A percentile compares a stretch with the other conserved stretches of the same genome.
These are phyloP conservation scores for Campylomormyrus tamandua DNA, from an alignment of 2,113 vertebrate genomes.

Conservation along the genomic window DNA sequence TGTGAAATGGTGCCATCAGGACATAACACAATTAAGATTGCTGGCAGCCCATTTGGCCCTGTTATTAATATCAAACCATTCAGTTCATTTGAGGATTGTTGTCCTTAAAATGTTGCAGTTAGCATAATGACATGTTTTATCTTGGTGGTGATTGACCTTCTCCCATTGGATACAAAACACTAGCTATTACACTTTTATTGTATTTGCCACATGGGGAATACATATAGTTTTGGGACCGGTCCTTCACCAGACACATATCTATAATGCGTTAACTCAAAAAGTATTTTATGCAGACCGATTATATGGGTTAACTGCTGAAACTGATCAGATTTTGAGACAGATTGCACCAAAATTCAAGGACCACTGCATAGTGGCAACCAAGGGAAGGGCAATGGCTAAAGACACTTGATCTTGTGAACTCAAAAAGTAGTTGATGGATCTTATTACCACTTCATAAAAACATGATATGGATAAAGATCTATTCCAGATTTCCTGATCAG, in stretches of 20 bases:
- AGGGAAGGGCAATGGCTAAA: neutral
- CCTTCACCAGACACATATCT: neutral
- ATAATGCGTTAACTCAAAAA: neutral
- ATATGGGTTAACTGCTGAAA: neutral
- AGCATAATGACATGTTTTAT: neutral
- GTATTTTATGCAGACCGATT: neutral
- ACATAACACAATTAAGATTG: slow-evolving; percentile 50
- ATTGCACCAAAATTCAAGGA: neutral
- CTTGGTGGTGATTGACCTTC: neutral
- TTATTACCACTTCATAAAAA: neutral
- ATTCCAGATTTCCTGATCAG: neutral
- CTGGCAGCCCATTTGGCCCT: neutral
- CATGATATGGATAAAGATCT: neutral
- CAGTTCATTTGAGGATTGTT: neutral
- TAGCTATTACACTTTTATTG: neutral
- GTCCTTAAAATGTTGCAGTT: neutral
- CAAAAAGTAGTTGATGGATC: neutral
- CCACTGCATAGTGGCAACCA: neutral
- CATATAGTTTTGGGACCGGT: neutral
- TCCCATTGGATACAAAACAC: neutral
- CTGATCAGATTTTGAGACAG: neutral
- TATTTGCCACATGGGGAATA: neutral
- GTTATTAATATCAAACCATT: neutral
- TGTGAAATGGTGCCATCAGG: slow-evolving; percentile 28
- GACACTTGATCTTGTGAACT: neutral